These are phyloP conservation scores for Mustela nigripes DNA, from an alignment of 2,113 vertebrate species.

Conservation along the genomic window DNA sequence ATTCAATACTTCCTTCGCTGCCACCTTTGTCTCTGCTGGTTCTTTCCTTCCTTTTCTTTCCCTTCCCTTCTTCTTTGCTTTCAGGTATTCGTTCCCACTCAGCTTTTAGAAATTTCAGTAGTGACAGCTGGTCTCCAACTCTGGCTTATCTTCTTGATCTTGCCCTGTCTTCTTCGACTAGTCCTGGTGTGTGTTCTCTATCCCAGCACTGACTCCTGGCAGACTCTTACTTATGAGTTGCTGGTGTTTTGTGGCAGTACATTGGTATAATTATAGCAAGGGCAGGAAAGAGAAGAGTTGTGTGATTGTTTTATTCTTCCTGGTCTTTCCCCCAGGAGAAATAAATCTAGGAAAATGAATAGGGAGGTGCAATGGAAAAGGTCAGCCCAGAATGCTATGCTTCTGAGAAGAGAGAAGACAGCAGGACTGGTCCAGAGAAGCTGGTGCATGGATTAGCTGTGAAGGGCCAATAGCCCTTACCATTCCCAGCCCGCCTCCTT, in stretches of 20 bases:
- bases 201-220: slow-evolving; percentile 51
- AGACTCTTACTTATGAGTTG: slow-evolving; percentile 48
- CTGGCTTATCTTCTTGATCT: neutral
- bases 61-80: neutral
- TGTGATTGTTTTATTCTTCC: slow-evolving; percentile 62
- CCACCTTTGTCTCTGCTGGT: neutral
- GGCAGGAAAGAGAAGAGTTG: slow-evolving; percentile 45
- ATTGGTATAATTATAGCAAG: slow-evolving; percentile 64
- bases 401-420: slow-evolving; percentile 54
- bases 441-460: neutral
- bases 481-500: neutral
- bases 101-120: neutral
- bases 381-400: neutral
- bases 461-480: neutral
- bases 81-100: neutral
- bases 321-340: slow-evolving; percentile 60
- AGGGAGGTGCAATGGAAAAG: neutral
- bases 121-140: neutral
- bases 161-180: neutral
- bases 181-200: neutral
- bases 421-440: too few relatives aligned
- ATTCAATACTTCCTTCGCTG: neutral
- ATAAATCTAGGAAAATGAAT: slow-evolving; percentile 56
- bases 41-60: neutral
- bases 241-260: slow-evolving; percentile 60